Conservation (phyloP, 2,888 invertebrate genomes). For the Rhagonycha fulva region DNA sequence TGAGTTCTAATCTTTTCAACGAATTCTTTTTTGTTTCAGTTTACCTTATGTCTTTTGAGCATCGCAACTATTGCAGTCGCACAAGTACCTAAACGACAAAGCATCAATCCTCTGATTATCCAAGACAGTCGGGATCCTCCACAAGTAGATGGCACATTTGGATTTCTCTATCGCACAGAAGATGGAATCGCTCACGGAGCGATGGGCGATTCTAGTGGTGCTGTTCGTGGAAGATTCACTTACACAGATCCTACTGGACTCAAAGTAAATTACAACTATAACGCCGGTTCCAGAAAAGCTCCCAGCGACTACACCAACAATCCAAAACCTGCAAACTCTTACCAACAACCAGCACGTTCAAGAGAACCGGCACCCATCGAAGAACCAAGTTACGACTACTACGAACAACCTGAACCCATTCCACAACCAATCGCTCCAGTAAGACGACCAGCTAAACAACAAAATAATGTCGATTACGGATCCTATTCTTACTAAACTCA, state of each 20-base stretch:
- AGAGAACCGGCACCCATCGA: conserved; percentile 8
- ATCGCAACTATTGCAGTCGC: neutral
- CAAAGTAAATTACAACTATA: conserved; percentile 54
- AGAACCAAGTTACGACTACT: neutral
- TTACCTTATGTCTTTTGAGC: neutral
- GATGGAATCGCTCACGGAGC: conserved; percentile 54
- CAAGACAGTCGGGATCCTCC: conserved; percentile 52
- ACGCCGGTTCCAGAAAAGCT: conserved; percentile 49
- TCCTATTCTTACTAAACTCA: neutral
- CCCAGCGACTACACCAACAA: conserved; percentile 31
- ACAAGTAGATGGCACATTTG: conserved; percentile 53
- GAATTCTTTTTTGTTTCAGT: neutral
- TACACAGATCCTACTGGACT: conserved; percentile 55
- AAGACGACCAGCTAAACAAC: neutral
- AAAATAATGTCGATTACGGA: conserved; percentile 13
- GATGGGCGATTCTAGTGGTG: conserved; percentile 50
- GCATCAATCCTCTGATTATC: conserved; percentile 48
- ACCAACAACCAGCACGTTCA: conserved; percentile 6
- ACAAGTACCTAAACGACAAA: conserved; percentile 20
- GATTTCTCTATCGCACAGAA: conserved; percentile 54
- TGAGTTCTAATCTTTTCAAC: too few relatives aligned
- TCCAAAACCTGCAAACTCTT: neutral
- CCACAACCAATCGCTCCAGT: conserved; percentile 24
- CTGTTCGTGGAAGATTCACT: conserved; percentile 52
- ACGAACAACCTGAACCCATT: conserved; percentile 15